phyloP scores from a whole-genome alignment of 2,888 invertebrate species.

The Hypomecis atomaria region DNA sequence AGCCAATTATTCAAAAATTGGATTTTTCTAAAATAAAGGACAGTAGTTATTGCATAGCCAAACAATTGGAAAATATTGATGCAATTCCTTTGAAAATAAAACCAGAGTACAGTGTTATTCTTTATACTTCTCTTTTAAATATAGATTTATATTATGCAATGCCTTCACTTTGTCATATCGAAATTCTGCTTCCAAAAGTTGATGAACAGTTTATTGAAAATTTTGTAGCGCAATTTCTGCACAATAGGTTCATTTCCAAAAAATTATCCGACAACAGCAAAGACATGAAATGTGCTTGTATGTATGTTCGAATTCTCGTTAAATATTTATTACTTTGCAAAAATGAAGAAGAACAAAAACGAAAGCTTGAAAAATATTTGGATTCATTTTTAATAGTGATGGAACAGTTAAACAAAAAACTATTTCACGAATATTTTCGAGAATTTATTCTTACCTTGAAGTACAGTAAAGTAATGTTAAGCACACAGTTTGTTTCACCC shows the following conservation, averaged over 20 bases:
- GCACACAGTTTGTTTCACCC: conserved; percentile 48
- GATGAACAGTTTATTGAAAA: conserved; percentile 45
- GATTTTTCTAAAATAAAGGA: conserved; percentile 40
- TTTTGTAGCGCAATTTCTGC: conserved; percentile 45
- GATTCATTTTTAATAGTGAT: conserved; percentile 50
- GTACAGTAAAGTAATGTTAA: conserved; percentile 54
- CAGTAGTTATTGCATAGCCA: conserved; percentile 27
- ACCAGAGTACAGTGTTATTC: conserved; percentile 53
- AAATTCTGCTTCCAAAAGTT: conserved; percentile 47
- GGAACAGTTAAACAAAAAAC: conserved; percentile 24
- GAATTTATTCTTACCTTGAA: conserved; percentile 50
- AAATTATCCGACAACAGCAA: conserved; percentile 19
- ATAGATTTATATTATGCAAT: conserved; percentile 35
- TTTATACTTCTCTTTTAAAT: conserved; percentile 45
- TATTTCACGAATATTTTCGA: conserved; percentile 34
- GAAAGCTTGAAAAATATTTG: conserved; percentile 47
- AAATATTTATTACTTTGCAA: conserved; percentile 56
- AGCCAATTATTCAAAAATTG: conserved; percentile 47
- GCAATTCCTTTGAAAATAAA: conserved; percentile 49
- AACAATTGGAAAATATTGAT: conserved; percentile 1
- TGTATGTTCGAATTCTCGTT: conserved; percentile 52
- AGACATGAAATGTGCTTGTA: conserved; percentile 13
- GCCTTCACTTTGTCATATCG: conserved; percentile 47
- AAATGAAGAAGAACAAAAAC: conserved; percentile 45
- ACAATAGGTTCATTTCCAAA: conserved; percentile 40